phyloP scores from a whole-genome alignment of 2,113 vertebrate species.

The Erpornis zantholeuca region DNA sequence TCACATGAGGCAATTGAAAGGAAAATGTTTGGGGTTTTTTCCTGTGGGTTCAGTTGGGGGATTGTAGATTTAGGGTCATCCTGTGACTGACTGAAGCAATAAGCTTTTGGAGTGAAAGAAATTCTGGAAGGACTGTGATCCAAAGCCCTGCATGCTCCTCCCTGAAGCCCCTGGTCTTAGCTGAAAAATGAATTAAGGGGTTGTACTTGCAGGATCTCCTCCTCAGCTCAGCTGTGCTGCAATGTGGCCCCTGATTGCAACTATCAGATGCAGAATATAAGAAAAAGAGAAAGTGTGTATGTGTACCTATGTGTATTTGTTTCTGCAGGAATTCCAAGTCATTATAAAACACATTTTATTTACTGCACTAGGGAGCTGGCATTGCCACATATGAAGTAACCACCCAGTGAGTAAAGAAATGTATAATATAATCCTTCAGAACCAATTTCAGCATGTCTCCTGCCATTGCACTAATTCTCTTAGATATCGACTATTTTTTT shows the following conservation, averaged over 20 bases:
- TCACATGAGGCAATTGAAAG: not conserved
- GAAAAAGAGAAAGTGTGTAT: not conserved
- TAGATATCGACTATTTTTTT: not conserved
- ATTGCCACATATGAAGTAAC: not conserved
- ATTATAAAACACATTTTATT: not conserved
- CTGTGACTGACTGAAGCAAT: not conserved
- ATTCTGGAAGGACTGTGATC: not conserved
- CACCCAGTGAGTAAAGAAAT: not conserved
- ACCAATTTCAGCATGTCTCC: not conserved
- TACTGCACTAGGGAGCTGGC: not conserved
- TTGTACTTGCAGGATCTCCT: not conserved
- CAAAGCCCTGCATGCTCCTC: not conserved
- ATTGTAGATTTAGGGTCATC: not conserved
- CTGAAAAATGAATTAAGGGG: not conserved
- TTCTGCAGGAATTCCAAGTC: not conserved
- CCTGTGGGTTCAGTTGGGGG: not conserved
- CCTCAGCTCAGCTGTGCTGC: not conserved
- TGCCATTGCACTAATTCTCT: not conserved
- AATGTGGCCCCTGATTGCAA: not conserved
- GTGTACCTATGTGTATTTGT: not conserved
- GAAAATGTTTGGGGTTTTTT: not conserved
- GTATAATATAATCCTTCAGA: not conserved
- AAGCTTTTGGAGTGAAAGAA: not conserved
- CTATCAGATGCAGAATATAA: not conserved
- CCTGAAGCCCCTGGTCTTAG: not conserved